Conservation (phyloP, 2,113 vertebrate species). For the Pterocles orientalis region DNA sequence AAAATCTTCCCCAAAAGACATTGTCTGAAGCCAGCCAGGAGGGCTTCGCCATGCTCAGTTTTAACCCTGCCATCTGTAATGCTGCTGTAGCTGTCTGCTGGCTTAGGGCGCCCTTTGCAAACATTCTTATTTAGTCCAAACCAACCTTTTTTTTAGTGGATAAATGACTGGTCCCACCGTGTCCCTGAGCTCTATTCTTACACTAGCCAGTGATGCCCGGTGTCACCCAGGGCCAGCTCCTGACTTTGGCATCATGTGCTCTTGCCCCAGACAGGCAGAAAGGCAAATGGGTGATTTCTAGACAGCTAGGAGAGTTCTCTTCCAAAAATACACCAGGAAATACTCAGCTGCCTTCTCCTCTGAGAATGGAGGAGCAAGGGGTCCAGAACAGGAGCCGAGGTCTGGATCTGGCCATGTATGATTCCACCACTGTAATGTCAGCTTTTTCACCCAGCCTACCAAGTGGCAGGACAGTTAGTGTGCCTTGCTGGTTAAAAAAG, state of each 20-base stretch:
- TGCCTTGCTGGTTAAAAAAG: not conserved
- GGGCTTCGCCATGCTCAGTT: not conserved
- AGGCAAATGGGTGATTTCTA: not conserved
- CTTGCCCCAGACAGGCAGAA: not conserved
- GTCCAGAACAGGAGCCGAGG: not conserved
- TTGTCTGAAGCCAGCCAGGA: not conserved
- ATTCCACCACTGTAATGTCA: not conserved
- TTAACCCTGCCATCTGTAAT: not conserved
- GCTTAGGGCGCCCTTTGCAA: not conserved
- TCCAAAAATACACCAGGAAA: conserved; percentile 31
- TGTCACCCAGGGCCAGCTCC: not conserved
- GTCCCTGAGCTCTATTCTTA: not conserved
- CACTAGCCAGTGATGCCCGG: not conserved
- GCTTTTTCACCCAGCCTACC: not conserved
- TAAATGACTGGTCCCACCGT: not conserved
- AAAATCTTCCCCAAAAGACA: not conserved
- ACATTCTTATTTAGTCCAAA: not conserved
- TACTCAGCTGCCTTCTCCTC: not conserved
- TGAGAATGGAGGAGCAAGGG: not conserved
- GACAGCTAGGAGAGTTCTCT: not conserved
- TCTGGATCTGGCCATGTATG: not conserved
- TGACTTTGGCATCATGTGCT: not conserved
- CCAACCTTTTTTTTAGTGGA: not conserved
- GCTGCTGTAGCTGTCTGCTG: not conserved
- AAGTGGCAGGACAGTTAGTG: not conserved